phyloP scores from a whole-genome alignment of 2,888 invertebrate species.

The Lepidochrysops patricia region DNA sequence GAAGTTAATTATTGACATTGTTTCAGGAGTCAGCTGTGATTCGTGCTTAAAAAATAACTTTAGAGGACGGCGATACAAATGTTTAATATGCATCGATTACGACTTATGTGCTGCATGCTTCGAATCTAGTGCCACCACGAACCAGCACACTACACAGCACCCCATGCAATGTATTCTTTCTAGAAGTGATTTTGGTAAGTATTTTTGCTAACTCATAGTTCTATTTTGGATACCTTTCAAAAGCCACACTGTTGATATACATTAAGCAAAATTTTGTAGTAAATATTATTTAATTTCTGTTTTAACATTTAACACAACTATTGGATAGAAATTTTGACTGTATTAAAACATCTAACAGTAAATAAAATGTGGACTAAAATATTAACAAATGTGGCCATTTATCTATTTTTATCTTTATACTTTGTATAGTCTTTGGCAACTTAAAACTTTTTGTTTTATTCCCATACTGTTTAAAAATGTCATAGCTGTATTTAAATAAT shows the following conservation, averaged over 20 bases:
- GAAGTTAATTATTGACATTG: constrained; percentile 48
- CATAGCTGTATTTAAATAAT: not conserved
- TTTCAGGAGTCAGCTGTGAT: constrained; percentile 98
- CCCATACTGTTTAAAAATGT: not conserved
- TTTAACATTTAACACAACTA: too few species aligned
- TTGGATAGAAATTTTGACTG: too few species aligned
- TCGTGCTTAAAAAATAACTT: constrained; percentile 98
- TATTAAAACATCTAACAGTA: too few species aligned
- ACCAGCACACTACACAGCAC: constrained; percentile 95
- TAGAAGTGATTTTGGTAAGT: constrained; percentile 93
- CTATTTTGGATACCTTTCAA: not conserved
- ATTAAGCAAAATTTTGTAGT: not conserved
- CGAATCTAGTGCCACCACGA: constrained; percentile 92
- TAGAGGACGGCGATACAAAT: constrained; percentile 97
- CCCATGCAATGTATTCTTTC: constrained; percentile 99
- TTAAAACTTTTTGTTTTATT: not conserved
- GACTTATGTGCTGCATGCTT: constrained; percentile 98
- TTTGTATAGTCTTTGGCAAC: not conserved
- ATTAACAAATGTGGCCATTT: too few species aligned
- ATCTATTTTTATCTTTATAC: not conserved
- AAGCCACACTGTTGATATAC: not conserved
- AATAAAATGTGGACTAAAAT: too few species aligned
- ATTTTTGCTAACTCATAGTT: constrained; percentile 18
- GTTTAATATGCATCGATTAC: constrained; percentile 99
- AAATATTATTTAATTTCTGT: too few species aligned